phyloP scores from a whole-genome alignment of 2,888 invertebrate species.

The Eristalis arbustorum region DNA sequence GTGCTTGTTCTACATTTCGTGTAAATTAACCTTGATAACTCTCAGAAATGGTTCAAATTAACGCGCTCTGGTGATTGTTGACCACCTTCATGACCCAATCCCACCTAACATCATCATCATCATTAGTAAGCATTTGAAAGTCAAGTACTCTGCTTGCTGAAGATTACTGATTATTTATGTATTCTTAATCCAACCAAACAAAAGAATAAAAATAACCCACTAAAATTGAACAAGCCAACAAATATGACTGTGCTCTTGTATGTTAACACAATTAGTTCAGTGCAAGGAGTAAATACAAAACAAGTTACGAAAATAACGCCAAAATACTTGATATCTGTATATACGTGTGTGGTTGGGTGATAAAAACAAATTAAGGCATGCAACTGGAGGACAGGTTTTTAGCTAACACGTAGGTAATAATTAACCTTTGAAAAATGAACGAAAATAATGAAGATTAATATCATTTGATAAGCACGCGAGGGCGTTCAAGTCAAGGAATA shows the following conservation, averaged over 20 bases:
- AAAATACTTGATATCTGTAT: background rate
- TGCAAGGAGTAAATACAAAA: background rate
- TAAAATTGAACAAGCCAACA: background rate
- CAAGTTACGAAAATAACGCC: background rate
- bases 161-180: background rate
- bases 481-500: background rate
- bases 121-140: background rate
- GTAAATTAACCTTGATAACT: constrained; percentile 20
- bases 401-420: constrained; percentile 12
- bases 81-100: background rate
- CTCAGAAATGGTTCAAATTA: constrained; percentile 1
- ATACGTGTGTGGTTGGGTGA: background rate
- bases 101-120: background rate
- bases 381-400: background rate
- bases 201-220: background rate
- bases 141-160: background rate
- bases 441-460: background rate
- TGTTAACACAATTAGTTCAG: background rate
- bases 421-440: constrained; percentile 3
- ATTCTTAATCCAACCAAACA: background rate
- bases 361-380: constrained; percentile 20
- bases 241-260: background rate
- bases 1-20: constrained; percentile 3
- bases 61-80: constrained; percentile 2
- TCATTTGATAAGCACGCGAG: background rate